phyloP scores from a whole-genome alignment of 2,113 vertebrate genomes.

The Garra rufa region DNA sequence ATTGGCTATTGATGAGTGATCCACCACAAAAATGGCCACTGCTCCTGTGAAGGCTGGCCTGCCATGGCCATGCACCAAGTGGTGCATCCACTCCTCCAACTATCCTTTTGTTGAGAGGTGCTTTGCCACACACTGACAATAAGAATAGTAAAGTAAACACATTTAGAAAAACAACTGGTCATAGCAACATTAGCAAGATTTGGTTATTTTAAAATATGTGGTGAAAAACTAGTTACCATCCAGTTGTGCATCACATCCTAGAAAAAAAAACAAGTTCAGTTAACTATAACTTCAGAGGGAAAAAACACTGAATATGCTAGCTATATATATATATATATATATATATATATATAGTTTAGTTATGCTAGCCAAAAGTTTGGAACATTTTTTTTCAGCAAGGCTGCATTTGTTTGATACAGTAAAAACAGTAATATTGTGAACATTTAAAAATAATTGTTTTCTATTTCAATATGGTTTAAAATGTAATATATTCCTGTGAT shows the following conservation, averaged over 20 bases:
- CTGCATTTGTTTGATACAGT: not conserved
- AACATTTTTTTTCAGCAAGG: too few species aligned
- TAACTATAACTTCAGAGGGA: not conserved
- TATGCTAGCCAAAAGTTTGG: too few species aligned
- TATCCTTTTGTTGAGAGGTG: constrained; percentile 68
- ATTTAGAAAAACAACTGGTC: too few species aligned
- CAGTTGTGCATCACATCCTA: constrained; percentile 44
- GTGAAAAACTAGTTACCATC: not conserved
- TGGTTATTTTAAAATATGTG: not conserved
- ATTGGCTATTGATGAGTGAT: constrained; percentile 74
- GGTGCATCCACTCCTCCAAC: constrained; percentile 69
- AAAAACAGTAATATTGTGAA: not conserved
- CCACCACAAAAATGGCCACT: constrained; percentile 72
- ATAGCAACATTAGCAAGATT: not conserved
- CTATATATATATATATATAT: too few species aligned
- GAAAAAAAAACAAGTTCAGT: constrained; percentile 7
- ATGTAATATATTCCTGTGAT: too few species aligned
- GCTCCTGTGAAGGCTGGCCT: constrained; percentile 62
- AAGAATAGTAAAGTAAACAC: not conserved
- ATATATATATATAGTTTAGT: too few species aligned
- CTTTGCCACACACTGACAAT: constrained; percentile 71
- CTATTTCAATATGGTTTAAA: too few species aligned
- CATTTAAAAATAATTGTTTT: not conserved
- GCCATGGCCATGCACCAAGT: constrained; percentile 78
- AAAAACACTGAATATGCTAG: too few species aligned